Conservation (phyloP, 1,140 invertebrate genomes). For the Physella acuta region DNA sequence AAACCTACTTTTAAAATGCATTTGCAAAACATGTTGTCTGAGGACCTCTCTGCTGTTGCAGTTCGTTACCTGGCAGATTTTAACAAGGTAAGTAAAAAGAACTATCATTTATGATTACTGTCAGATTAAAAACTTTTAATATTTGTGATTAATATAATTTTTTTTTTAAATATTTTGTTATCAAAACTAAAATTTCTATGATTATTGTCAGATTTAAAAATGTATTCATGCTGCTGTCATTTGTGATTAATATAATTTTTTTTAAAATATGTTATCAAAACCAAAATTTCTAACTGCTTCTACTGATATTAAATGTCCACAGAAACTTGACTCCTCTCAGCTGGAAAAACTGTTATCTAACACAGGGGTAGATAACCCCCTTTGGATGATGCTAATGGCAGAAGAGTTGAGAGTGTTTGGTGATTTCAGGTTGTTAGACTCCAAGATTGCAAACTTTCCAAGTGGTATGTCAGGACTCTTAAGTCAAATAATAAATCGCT, state of each 20-base stretch:
- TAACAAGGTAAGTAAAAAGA: constrained; percentile 40
- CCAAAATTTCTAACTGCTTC: too few species aligned
- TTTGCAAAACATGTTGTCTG: constrained; percentile 28
- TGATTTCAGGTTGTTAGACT: constrained; percentile 48
- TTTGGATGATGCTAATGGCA: constrained; percentile 54
- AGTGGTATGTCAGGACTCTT: constrained; percentile 42
- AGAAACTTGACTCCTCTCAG: constrained; percentile 52
- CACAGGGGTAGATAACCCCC: constrained; percentile 42
- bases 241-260: too few species aligned
- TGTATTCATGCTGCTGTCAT: too few species aligned
- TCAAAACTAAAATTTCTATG: too few species aligned
- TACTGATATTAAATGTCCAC: too few species aligned
- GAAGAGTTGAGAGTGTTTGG: constrained; percentile 58
- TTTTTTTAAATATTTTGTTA: too few species aligned
- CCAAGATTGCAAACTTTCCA: constrained; percentile 47
- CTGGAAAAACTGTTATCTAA: constrained; percentile 41
- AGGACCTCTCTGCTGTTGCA: constrained; percentile 35
- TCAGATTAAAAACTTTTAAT: too few species aligned
- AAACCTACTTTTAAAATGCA: constrained; percentile 33
- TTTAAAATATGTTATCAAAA: too few species aligned
- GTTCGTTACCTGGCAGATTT: constrained; percentile 36
- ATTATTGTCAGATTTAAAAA: too few species aligned
- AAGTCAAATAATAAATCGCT: constrained; percentile 39
- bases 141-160: too few species aligned
- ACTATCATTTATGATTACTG: not conserved